Base-by-base conservation (phyloP, 2,113 vertebrate genomes). In the Lophura nycthemera region DNA sequence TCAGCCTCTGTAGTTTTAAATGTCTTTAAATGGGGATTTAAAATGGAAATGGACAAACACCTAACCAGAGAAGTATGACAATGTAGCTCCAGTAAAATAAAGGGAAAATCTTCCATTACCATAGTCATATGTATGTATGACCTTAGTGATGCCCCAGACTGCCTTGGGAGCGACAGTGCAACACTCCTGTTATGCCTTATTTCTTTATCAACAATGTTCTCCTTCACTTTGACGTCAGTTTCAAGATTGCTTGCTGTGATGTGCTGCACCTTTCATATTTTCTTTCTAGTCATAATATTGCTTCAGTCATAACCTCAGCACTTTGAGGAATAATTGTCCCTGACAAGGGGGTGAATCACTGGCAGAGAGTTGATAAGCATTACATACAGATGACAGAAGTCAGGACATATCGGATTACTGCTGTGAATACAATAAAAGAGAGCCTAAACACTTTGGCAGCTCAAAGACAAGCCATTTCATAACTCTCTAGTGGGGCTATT, bases 361-460 rank as follows among this genome's bases (percentile, higher is more conserved):
- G 99, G 98, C 98, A 97, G 98, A 96, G 98, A 97, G 98, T 98
- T 99, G 99, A 99, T 99, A 99, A 99, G 99, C 99, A 99, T 99
- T 99, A 98, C 98, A 98, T 98, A 98, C 98, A 99, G 98, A 99
- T 99, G 99, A 99, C 99, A 99, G 99, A 98, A 97, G 98, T 98
- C 99, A 99, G 98, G 99, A 99, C 99, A 99, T 99, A 99, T 99
- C 98, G 97, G 98, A 99, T 99, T 99, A 99, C 99, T 97, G 98
- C 98, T 98, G 98, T 98, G 98, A 99, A 99, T 99, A 99, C 98
- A 99, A 99, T 99, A 99, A 99, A 99, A 98, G 98, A 98, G 98
- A 98, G 98, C 98, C 98, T 98, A 98, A 99, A 98, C 98, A 98
- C 98, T 98, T 95, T 98, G 98, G 98, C 98, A 98, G 98, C 98